Conservation (phyloP, 1,140 invertebrate genomes). For the Drosophila arawakana region DNA sequence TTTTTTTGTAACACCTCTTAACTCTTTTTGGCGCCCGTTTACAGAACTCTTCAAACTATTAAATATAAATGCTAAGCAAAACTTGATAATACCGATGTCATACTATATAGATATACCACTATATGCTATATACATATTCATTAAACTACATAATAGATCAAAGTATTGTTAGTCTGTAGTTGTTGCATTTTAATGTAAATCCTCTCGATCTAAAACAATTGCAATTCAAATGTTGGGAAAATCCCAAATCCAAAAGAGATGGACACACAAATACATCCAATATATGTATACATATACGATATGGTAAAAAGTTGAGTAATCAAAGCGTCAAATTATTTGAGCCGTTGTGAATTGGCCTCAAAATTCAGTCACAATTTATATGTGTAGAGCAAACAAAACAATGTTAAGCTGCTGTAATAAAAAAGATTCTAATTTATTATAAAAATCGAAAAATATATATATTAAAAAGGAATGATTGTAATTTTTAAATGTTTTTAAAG, state of each 20-base stretch:
- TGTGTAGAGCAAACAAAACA: slow-evolving; percentile 17
- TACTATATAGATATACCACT: slow-evolving; percentile 45
- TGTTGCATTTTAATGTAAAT: slow-evolving; percentile 72
- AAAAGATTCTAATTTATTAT: slow-evolving; percentile 75
- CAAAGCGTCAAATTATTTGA: slow-evolving; percentile 53
- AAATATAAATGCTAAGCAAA: slow-evolving; percentile 44
- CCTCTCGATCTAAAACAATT: slow-evolving; percentile 11
- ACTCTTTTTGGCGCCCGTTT: slow-evolving; percentile 62
- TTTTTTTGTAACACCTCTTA: slow-evolving; percentile 41
- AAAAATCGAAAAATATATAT: slow-evolving; percentile 57
- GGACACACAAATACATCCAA: slow-evolving; percentile 19
- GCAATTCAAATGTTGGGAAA: neutral
- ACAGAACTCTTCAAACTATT: slow-evolving; percentile 43
- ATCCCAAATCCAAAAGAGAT: slow-evolving; percentile 38
- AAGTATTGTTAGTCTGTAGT: slow-evolving; percentile 77
- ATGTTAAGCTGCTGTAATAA: slow-evolving; percentile 67
- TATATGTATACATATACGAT: slow-evolving; percentile 1
- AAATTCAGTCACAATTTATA: slow-evolving; percentile 35
- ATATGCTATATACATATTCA: slow-evolving; percentile 28
- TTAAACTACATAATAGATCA: slow-evolving; percentile 46
- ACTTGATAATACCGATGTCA: slow-evolving; percentile 34
- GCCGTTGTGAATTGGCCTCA: slow-evolving; percentile 54
- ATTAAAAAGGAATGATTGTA: neutral
- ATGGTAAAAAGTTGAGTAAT: slow-evolving; percentile 8
- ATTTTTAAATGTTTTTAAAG: no score